phyloP scores from a whole-genome alignment of 2,797 vertebrate genomes.

The Sternotherus odoratus region DNA sequence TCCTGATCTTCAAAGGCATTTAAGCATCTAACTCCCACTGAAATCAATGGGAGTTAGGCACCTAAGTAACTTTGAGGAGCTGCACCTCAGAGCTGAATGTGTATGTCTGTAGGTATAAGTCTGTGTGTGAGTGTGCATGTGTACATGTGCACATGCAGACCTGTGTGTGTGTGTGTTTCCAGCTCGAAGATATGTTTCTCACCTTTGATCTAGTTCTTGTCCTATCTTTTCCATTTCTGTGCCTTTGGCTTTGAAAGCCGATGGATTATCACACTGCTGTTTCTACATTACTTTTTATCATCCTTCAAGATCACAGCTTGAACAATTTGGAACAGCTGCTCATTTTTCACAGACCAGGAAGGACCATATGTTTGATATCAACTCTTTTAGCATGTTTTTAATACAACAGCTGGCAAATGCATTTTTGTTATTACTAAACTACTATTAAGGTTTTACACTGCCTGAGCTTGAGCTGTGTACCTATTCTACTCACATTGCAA shows the following conservation, averaged over 20 bases:
- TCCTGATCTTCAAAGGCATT: background rate
- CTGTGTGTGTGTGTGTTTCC: fast-evolving
- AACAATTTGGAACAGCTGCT: slow-evolving; percentile 12
- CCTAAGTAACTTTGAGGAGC: background rate
- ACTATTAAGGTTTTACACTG: slow-evolving; percentile 43
- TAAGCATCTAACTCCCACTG: background rate
- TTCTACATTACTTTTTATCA: slow-evolving; percentile 39
- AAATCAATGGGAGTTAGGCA: background rate
- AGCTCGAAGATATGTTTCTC: background rate
- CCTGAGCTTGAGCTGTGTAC: background rate
- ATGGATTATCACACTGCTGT: background rate
- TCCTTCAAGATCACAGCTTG: slow-evolving; percentile 37
- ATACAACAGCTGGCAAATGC: slow-evolving; percentile 30
- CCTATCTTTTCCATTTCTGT: slow-evolving; percentile 2
- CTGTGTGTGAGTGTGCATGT: background rate
- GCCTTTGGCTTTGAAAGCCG: slow-evolving; percentile 26
- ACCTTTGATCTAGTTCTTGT: slow-evolving; percentile 40
- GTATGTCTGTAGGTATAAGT: background rate
- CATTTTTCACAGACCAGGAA: slow-evolving; percentile 30
- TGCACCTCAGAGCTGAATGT: background rate
- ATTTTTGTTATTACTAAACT: slow-evolving; percentile 52
- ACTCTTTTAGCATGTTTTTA: background rate
- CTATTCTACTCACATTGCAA: background rate
- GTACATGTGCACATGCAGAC: background rate
- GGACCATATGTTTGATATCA: slow-evolving; percentile 22